These are phyloP conservation scores for Limonius californicus DNA, from an alignment of 1,140 invertebrate genomes.

Conservation along the genomic window DNA sequence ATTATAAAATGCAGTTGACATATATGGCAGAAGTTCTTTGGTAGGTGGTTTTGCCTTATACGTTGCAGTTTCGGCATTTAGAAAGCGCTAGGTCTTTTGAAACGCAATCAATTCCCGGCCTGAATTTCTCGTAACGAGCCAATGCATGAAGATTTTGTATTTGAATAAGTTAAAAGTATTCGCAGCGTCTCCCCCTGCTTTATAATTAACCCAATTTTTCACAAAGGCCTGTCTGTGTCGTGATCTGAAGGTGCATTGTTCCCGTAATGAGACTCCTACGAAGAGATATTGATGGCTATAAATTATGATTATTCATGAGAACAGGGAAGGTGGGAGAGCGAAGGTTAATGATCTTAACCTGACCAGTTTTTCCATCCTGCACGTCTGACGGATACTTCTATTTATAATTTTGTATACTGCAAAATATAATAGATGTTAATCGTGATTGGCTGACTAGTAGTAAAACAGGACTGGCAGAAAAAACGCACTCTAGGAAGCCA, in stretches of 20 bases:
- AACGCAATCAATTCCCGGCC: too few species aligned
- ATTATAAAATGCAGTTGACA: too few species aligned
- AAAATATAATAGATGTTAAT: neutral
- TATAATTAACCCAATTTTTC: neutral
- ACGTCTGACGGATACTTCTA: neutral
- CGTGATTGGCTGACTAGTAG: neutral
- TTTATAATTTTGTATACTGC: neutral
- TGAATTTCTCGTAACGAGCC: too few species aligned
- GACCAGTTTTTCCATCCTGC: neutral
- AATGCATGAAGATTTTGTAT: too few species aligned
- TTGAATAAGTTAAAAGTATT: too few species aligned
- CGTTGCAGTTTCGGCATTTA: too few species aligned
- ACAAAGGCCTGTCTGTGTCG: neutral
- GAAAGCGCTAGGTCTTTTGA: too few species aligned
- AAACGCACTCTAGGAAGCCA: neutral
- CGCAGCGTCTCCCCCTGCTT: neutral
- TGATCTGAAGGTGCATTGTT: slow-evolving; percentile 6
- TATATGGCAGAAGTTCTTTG: too few species aligned
- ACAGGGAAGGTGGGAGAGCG: slow-evolving; percentile 19
- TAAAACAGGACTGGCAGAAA: neutral
- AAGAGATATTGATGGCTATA: slow-evolving; percentile 22
- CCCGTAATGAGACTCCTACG: slow-evolving; percentile 5
- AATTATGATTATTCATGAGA: slow-evolving; percentile 27
- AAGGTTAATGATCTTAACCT: slow-evolving; percentile 25
- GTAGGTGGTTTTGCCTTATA: too few species aligned